Evolutionary conservation across 2,888 invertebrate species (phyloP).

Genomic region (Pasiphila rectangulata): DNA sequence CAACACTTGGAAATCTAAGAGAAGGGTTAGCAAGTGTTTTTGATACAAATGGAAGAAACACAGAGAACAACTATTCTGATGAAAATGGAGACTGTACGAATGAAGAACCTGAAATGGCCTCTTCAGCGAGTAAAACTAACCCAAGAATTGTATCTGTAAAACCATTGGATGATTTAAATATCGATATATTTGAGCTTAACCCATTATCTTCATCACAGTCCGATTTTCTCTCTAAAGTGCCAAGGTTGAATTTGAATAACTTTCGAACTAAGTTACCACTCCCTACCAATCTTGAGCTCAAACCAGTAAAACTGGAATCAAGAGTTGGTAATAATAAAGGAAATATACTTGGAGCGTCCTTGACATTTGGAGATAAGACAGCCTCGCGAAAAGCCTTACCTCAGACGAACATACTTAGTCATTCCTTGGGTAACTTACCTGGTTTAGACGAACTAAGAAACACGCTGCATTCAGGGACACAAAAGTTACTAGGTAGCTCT

Average conservation of each 20-base stretch:
- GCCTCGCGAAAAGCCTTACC: constrained; percentile 22
- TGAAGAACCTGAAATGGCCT: constrained; percentile 36
- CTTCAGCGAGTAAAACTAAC: constrained; percentile 39
- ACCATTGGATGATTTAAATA: constrained; percentile 42
- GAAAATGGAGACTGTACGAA: constrained; percentile 29
- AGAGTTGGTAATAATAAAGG: constrained; percentile 38
- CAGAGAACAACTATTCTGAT: constrained; percentile 25
- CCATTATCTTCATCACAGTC: constrained; percentile 31
- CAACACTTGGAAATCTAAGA: constrained; percentile 43
- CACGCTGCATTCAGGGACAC: constrained; percentile 25
- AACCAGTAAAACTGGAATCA: constrained; percentile 47
- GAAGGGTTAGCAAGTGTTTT: constrained; percentile 41
- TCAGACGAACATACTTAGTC: constrained; percentile 29
- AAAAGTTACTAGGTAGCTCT: constrained; percentile 35
- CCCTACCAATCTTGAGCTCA: constrained; percentile 46
- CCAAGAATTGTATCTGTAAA: constrained; percentile 35
- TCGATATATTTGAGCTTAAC: constrained; percentile 46
- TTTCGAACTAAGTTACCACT: constrained; percentile 49
- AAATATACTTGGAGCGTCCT: constrained; percentile 38
- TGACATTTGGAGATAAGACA: constrained; percentile 36
- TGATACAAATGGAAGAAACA: constrained; percentile 29
- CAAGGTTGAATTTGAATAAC: constrained; percentile 44
- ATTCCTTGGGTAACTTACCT: constrained; percentile 34
- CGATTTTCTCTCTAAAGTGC: constrained; percentile 29
- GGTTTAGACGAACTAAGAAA: constrained; percentile 35